Evolutionary conservation across 2,797 vertebrate genomes (phyloP), one percentile per base, ranked within the genome.

Genomic region (Peromyscus aztecus): DNA sequence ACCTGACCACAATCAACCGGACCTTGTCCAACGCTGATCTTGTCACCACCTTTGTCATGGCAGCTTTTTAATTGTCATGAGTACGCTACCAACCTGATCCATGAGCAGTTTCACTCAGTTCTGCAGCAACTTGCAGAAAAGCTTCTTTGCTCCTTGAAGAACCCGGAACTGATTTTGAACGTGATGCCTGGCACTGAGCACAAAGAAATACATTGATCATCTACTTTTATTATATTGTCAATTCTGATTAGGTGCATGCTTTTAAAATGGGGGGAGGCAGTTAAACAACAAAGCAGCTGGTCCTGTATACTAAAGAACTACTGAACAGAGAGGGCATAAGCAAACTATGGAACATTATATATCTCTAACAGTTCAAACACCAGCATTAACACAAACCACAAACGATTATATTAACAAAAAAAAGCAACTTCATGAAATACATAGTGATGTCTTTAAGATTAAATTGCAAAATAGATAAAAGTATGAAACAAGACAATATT

Each of bases 71-170:
- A 43, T 11, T 24, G 65, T 82, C 89, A 13, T 16, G 61, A 61
- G 0, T 75, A 78, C 4, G 1, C 4, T 52, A 98, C 98, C 37
- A 92, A 99, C 98, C 98, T 98, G 91, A 96, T 85, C 27, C 87
- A 73, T 2, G 95, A 49, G 76, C 77, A 86, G 55, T 0, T 94
- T 92, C 69, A 10, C 24, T 40, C 7, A 34, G 13, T 49, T 97
- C 95, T 65, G 52, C 5, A 83, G 11, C 0, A 19, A 90, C 43
- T 17, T 83, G 92, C 73, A 80, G 12, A 86, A 91, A 43, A 31
- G 0, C 0, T 84, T 89, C n/a, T 90, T 61, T 96, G 63, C 95
- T 89, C 85, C 87, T 75, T 89, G 94, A 98, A 24, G 71, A 96
- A 82, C 63, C 31, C 89, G 96, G 94, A 40, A 7, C 24, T 94